Evolutionary conservation across 2,888 invertebrate species (phyloP).

Genomic region (Hyalella azteca): DNA sequence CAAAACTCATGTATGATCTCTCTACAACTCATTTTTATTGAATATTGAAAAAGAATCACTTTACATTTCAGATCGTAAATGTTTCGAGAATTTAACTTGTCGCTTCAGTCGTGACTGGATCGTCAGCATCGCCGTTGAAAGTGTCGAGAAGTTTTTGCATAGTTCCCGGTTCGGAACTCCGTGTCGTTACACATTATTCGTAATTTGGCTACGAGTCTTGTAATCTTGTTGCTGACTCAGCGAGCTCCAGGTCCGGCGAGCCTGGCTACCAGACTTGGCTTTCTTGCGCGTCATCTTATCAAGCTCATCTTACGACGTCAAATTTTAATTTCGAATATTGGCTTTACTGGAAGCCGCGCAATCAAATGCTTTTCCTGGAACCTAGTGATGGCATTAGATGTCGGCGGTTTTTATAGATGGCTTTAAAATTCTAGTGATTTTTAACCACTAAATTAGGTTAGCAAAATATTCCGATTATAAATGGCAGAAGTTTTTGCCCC

Average conservation of each 20-base stretch:
- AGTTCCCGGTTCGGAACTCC: background rate
- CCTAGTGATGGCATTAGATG: background rate
- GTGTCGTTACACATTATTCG: background rate
- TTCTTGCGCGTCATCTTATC: constrained; percentile 30
- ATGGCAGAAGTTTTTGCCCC: too few species aligned
- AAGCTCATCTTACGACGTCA: constrained; percentile 7
- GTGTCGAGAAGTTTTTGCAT: background rate
- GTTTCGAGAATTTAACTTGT: too few species aligned
- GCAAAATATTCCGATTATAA: too few species aligned
- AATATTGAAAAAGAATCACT: too few species aligned
- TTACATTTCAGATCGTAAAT: too few species aligned
- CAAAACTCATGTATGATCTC: too few species aligned
- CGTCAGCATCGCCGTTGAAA: too few species aligned
- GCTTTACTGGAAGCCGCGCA: background rate
- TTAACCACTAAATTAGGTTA: too few species aligned
- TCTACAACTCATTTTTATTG: too few species aligned
- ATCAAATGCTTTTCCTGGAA: background rate
- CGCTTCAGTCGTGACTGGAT: too few species aligned
- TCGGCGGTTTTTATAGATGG: too few species aligned
- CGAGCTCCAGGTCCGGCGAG: background rate
- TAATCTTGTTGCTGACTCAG: background rate
- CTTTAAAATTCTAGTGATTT: too few species aligned
- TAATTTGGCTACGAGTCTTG: background rate
- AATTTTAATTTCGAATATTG: constrained; percentile 35
- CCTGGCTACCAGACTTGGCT: background rate